These are phyloP conservation scores for Hippopotamyrus pictus DNA, from an alignment of 2,797 vertebrate genomes.

Conservation along the genomic window DNA sequence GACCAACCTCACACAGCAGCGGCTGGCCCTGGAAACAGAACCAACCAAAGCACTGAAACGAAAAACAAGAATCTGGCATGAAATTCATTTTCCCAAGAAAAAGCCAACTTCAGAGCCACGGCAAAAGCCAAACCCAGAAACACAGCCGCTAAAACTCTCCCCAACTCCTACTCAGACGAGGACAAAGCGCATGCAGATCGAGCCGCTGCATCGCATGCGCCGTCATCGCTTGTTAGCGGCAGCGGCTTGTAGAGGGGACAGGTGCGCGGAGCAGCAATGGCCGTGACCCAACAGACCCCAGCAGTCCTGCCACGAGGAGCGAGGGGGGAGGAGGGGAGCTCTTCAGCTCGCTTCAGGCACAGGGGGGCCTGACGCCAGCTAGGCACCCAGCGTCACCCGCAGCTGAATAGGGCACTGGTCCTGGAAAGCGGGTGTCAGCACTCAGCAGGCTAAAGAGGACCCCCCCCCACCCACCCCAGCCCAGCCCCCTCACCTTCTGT, in stretches of 20 bases:
- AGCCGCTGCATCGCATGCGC: rapidly evolving
- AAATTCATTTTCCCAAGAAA: neutral
- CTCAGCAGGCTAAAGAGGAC: neutral
- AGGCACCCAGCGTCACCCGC: neutral
- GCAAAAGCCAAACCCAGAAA: neutral
- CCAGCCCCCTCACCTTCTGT: neutral
- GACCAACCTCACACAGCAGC: neutral
- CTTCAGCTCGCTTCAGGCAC: neutral
- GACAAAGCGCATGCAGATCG: neutral
- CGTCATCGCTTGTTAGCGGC: neutral
- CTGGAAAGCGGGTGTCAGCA: neutral
- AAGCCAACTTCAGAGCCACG: neutral
- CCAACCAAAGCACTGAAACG: neutral
- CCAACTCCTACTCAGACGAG: neutral
- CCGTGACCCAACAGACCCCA: neutral
- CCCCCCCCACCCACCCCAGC: neutral
- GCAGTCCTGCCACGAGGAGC: neutral
- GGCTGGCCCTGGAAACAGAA: neutral
- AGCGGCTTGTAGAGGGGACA: neutral
- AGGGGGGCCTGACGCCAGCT: neutral
- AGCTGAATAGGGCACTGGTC: neutral
- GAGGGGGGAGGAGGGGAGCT: neutral
- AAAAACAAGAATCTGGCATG: neutral
- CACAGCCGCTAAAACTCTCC: neutral
- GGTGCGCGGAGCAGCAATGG: neutral